Base-by-base conservation (phyloP, 2,888 invertebrate genomes). In the Drosophila villosipedis region DNA sequence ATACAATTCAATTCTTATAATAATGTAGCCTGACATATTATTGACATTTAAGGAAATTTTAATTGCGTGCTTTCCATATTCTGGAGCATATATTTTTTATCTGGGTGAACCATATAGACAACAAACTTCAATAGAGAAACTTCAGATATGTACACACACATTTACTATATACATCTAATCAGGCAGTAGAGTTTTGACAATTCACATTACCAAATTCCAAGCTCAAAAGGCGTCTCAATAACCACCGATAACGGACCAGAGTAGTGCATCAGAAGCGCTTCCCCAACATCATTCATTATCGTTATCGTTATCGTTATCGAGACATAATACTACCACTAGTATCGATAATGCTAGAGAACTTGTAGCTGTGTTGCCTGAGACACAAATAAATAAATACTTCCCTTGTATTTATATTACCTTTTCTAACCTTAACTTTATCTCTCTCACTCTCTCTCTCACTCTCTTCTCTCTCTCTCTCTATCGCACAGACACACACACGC, bases 211-310 rank as follows among this genome's bases (percentile, higher is more conserved):
- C 35, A 57, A 47, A 52, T 57, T 30, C 25, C n/a, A n/a, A 59
- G 77, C 64, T 64, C 50, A 50, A 75, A 63, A 39, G n/a, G 53
- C 66, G 73, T 73, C 69, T 78, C 78, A 60, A 82, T 67, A 78
- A 82, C 81, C 81, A 81, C 81, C 81, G 81, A 81, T 80, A 82
- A 73, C 71, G 81, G 81, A 81, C 83, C 81, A 81, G 68, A 69
- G 66, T 76, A 82, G 81, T 80, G 80, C 82, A 81, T 70, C 76
- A 57, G 43, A 50, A 54, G 65, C 73, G 73, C 78, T 55, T 68
- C 50, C 52, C 28, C 39, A 47, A 60, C 53, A 65, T 75, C 61
- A 71, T 71, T 31, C 58, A 41, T 55, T 54, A 71, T 79, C 70
- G 70, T 71, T 78, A 78, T 79, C 70, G 70, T 71, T 78, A 78